Percentiles rank a stretch among this genome's conserved stretches.
These are phyloP conservation scores for Pissodes strobi DNA, from an alignment of 1,140 invertebrate species.

Conservation along the genomic window DNA sequence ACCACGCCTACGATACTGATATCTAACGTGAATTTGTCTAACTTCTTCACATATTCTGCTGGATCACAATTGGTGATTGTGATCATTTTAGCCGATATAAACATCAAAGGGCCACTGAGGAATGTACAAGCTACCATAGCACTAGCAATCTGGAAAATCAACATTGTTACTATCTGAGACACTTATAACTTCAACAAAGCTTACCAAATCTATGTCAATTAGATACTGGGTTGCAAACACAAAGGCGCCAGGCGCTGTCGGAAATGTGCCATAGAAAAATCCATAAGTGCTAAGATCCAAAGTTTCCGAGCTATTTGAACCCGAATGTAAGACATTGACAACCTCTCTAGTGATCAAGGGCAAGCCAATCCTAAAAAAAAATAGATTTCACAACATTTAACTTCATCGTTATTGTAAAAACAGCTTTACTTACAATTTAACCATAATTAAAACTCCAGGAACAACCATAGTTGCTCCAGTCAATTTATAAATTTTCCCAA, in stretches of 20 bases:
- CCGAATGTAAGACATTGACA: constrained; percentile 74
- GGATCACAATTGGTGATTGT: constrained; percentile 72
- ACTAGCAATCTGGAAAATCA: constrained; percentile 72
- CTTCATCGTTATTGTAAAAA: not conserved
- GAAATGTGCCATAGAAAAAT: constrained; percentile 95
- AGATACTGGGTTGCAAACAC: constrained; percentile 90
- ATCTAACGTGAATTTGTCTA: constrained; percentile 82
- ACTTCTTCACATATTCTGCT: constrained; percentile 70
- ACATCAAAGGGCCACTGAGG: constrained; percentile 91
- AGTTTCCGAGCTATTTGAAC: constrained; percentile 71
- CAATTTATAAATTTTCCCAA: constrained; percentile 83
- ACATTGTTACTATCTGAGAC: not conserved
- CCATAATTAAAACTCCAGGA: constrained; percentile 83
- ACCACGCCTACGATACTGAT: constrained; percentile 77
- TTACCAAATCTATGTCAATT: constrained; percentile 83
- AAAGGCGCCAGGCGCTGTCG: constrained; percentile 92
- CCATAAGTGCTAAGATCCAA: constrained; percentile 86
- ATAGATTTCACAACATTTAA: too few relatives aligned
- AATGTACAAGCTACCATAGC: constrained; percentile 94
- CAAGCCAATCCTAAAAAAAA: constrained; percentile 70
- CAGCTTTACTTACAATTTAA: constrained; percentile 76
- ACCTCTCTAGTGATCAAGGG: constrained; percentile 87
- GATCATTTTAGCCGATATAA: constrained; percentile 92
- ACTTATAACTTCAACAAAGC: constrained; percentile 36
- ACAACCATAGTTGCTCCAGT: constrained; percentile 77